A percentile compares a stretch with the other conserved stretches of the same genome.
Conservation (phyloP, 2,113 vertebrate species). For the Trochalopteron elliotii region DNA sequence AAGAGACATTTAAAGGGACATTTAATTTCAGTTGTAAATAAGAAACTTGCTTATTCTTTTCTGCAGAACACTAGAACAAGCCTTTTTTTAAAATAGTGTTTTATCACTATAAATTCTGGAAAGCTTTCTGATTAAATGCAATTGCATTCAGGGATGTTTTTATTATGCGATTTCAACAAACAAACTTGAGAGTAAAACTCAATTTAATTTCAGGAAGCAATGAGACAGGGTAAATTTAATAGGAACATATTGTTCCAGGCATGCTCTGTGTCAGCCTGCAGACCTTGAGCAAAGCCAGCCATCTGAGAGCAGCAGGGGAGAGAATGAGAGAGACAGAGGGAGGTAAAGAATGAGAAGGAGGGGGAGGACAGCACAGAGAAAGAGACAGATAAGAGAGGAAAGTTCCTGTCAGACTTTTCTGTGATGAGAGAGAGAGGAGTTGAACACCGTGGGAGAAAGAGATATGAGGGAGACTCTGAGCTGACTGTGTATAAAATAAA, state of each 20-base stretch:
- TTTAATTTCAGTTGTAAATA: slow-evolving; percentile 34
- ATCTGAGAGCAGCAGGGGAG: slow-evolving; percentile 22
- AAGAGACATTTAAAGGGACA: neutral
- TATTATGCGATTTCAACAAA: slow-evolving; percentile 64
- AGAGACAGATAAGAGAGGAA: slow-evolving; percentile 1
- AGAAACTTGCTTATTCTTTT: slow-evolving; percentile 42
- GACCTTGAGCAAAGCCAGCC: slow-evolving; percentile 46
- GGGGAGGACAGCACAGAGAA: slow-evolving; percentile 6
- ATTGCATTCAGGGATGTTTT: slow-evolving; percentile 53
- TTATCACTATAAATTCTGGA: slow-evolving; percentile 11
- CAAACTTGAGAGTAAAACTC: slow-evolving; percentile 68
- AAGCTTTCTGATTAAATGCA: slow-evolving; percentile 40
- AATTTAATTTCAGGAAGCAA: slow-evolving; percentile 67
- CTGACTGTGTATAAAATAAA: neutral
- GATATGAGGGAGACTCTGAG: neutral
- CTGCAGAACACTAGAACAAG: neutral
- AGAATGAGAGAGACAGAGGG: slow-evolving; percentile 11
- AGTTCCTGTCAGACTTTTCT: slow-evolving; percentile 28
- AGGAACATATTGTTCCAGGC: slow-evolving; percentile 60
- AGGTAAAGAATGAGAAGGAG: slow-evolving; percentile 9
- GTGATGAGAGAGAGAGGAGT: slow-evolving; percentile 1
- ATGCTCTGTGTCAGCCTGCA: slow-evolving; percentile 13
- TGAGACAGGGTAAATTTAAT: slow-evolving; percentile 51
- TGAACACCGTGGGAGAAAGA: neutral
- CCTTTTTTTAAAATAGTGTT: slow-evolving; percentile 1